phyloP scores from a whole-genome alignment of 2,113 vertebrate species.

The Terrapene triunguis region DNA sequence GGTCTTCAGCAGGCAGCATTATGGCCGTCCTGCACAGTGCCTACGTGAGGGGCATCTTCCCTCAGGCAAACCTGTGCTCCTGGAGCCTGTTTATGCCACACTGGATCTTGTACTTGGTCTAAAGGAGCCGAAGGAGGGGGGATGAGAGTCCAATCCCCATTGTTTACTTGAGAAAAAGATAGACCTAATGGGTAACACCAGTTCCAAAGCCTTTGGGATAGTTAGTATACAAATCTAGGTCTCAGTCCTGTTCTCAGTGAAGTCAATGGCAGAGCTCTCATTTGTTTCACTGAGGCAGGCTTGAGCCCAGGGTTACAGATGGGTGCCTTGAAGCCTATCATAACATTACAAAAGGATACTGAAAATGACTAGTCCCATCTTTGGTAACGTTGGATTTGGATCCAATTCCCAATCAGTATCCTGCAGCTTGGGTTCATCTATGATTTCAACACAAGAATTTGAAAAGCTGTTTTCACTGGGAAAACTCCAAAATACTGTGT shows the following conservation, averaged over 20 bases:
- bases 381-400: neutral
- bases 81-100: neutral
- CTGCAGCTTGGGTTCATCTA: neutral
- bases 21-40: neutral
- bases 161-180: neutral
- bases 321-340: fast-evolving
- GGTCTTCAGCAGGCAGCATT: neutral
- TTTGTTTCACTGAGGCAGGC: fast-evolving
- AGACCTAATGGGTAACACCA: neutral
- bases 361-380: neutral
- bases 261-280: neutral
- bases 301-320: neutral
- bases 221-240: neutral
- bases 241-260: neutral
- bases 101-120: neutral
- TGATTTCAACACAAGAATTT: neutral
- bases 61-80: neutral
- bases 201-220: neutral
- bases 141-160: neutral
- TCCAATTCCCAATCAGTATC: neutral
- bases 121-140: neutral
- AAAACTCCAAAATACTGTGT: neutral
- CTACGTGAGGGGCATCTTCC: neutral
- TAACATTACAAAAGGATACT: neutral
- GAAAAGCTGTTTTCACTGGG: neutral